Percentiles rank a stretch among this genome's conserved stretches.
Conservation (phyloP, 2,797 vertebrate genomes). For the Petrocephalus schoutedeni region DNA sequence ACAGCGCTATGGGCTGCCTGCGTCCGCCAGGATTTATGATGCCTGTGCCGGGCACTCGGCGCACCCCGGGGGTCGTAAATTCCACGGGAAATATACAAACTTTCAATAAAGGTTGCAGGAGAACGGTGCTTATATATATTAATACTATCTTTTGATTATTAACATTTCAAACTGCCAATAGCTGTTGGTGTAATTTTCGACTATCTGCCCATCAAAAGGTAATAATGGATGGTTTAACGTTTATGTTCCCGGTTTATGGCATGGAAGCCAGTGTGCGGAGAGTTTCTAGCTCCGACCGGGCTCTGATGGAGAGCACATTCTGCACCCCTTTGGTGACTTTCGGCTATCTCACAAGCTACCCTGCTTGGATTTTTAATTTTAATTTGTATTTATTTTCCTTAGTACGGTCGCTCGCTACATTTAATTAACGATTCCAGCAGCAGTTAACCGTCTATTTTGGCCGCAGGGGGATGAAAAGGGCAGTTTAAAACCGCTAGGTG, state of each 20-base stretch:
- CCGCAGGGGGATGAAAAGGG: neutral
- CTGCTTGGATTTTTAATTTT: neutral
- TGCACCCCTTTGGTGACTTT: neutral
- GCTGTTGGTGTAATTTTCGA: neutral
- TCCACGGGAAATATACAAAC: conserved; percentile 3
- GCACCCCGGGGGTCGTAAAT: neutral
- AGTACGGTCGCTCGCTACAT: neutral
- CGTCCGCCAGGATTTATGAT: neutral
- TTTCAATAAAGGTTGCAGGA: neutral
- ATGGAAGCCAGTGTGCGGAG: neutral
- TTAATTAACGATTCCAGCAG: neutral
- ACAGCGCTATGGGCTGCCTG: neutral
- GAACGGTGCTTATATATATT: neutral
- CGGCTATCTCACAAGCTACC: neutral
- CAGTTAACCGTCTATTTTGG: neutral
- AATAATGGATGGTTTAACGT: neutral
- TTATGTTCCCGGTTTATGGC: neutral
- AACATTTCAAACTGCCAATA: neutral
- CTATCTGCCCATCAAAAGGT: neutral
- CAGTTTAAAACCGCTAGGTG: neutral
- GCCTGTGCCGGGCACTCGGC: neutral
- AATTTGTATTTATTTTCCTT: neutral
- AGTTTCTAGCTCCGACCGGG: neutral
- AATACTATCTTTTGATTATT: neutral
- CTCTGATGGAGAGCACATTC: neutral